Evolutionary conservation across 2,113 vertebrate genomes (phyloP), one percentile per base, ranked within the genome.

Genomic region (Oreochromis tanganicae): DNA sequence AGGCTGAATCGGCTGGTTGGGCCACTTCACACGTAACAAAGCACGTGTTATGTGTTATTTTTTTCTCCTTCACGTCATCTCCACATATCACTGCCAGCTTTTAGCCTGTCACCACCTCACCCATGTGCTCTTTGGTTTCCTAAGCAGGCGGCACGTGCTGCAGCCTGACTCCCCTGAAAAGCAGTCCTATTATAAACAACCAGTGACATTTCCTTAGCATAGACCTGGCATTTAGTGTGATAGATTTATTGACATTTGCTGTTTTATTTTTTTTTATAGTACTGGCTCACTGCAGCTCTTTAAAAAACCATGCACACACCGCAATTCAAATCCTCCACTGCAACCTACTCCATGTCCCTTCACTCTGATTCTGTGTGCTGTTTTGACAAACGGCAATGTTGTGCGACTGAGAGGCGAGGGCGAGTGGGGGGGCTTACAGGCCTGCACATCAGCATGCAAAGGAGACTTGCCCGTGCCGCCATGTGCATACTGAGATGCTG

Each of bases 121-220:
- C 48, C 61, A 19, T 27, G 13, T 63, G 80, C 54, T 52, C 73
- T 2, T 29, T 29, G 57, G 50, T 75, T 68, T n/a, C 32, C 63
- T 63, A 68, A 87, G 90, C 78, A 88, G 81, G 56, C 7, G 3
- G n/a, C 89, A 54, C 68, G 14, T 82, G 82, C 79, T 48, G 48
- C 75, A 34, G 83, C 81, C 34, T 29, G 29, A 1, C 50, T 54
- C 43, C 79, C 4, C 48, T 13, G 38, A 24, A 81, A 50, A 57
- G 79, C 38, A 4, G 17, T 3, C 82, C 85, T 82, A 90, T 92
- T 92, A 92, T 91, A 92, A 95, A 92, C 80, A 88, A 56, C 46
- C 87, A 91, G 68, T 94, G 95, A 94, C 93, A 96, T 96, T 96
- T 95, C 88, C 93, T 84, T n/a, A 85, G 87, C 91, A 89, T 32